A percentile compares a stretch with the other conserved stretches of the same genome.
Conservation (phyloP, 2,888 invertebrate species). For the Cosmia pyralina region DNA sequence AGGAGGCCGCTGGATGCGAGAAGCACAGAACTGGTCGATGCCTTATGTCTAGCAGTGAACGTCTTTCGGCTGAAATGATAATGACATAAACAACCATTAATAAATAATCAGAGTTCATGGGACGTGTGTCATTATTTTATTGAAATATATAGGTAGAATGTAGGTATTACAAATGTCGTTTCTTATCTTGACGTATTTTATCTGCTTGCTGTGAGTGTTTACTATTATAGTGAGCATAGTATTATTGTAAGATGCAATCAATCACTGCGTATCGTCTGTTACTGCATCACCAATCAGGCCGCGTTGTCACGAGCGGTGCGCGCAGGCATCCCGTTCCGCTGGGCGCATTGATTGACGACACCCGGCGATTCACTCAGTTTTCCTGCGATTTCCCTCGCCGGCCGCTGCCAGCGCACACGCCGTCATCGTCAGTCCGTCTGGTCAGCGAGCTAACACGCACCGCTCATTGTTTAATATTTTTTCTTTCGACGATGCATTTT, state of each 20-base stretch:
- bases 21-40: too few relatives aligned
- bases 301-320: conserved; percentile 38
- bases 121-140: not conserved
- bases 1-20: too few relatives aligned
- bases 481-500: conserved; percentile 87
- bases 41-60: not conserved
- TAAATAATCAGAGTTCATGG: not conserved
- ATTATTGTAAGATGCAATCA: conserved; percentile 42
- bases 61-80: too few relatives aligned
- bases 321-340: conserved; percentile 77
- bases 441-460: conserved; percentile 78
- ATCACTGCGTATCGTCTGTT: conserved; percentile 42
- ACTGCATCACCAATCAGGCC: conserved; percentile 50
- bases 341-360: conserved; percentile 74
- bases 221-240: conserved; percentile 6
- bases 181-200: not conserved
- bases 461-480: conserved; percentile 66
- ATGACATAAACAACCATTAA: not conserved
- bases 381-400: conserved; percentile 85
- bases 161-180: not conserved
- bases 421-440: conserved; percentile 77
- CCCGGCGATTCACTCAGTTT: conserved; percentile 75
- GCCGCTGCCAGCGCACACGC: conserved; percentile 68
- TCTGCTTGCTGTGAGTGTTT: conserved; percentile 6
- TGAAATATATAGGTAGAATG: not conserved